Percentiles rank a stretch among this genome's conserved stretches.
phyloP scores from a whole-genome alignment of 2,888 invertebrate species.

The Catocala fraxini region DNA sequence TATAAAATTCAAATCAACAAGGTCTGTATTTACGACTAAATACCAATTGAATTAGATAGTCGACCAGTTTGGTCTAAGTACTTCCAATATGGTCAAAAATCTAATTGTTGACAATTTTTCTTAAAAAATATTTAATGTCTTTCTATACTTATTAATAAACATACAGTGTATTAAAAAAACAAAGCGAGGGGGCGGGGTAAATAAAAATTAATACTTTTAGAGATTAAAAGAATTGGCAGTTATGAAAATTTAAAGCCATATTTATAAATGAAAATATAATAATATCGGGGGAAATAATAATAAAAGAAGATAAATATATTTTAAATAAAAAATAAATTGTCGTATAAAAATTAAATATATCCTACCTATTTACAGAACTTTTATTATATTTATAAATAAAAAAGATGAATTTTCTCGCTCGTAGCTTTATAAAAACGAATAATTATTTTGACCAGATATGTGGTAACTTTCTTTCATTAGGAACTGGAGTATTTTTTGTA shows the following conservation, averaged over 20 bases:
- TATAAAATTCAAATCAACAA: slow-evolving; percentile 37
- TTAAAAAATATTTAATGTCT: slow-evolving; percentile 54
- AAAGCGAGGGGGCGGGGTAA: slow-evolving; percentile 39
- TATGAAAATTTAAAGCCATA: slow-evolving; percentile 39
- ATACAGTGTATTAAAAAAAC: slow-evolving; percentile 40
- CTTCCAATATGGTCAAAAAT: slow-evolving; percentile 78
- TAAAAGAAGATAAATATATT: slow-evolving; percentile 17
- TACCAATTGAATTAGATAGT: slow-evolving; percentile 79
- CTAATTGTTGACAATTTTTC: slow-evolving; percentile 69
- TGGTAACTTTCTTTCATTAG: slow-evolving; percentile 54
- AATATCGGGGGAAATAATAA: slow-evolving; percentile 7
- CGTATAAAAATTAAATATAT: slow-evolving; percentile 41
- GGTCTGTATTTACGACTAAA: slow-evolving; percentile 46
- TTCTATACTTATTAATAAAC: slow-evolving; percentile 42
- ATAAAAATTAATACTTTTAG: slow-evolving; percentile 46
- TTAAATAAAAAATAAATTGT: slow-evolving; percentile 19
- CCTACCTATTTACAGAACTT: slow-evolving; percentile 53
- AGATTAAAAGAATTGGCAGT: slow-evolving; percentile 55
- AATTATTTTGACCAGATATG: slow-evolving; percentile 27
- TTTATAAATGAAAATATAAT: slow-evolving; percentile 14
- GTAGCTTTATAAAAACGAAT: slow-evolving; percentile 21
- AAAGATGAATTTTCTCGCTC: slow-evolving; percentile 14
- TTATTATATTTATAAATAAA: slow-evolving; percentile 39
- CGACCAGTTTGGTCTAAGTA: slow-evolving; percentile 72
- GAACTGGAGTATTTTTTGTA: slow-evolving; percentile 63